Evolutionary conservation across 2,797 vertebrate species (phyloP).

Genomic region (Spheniscus humboldti): DNA sequence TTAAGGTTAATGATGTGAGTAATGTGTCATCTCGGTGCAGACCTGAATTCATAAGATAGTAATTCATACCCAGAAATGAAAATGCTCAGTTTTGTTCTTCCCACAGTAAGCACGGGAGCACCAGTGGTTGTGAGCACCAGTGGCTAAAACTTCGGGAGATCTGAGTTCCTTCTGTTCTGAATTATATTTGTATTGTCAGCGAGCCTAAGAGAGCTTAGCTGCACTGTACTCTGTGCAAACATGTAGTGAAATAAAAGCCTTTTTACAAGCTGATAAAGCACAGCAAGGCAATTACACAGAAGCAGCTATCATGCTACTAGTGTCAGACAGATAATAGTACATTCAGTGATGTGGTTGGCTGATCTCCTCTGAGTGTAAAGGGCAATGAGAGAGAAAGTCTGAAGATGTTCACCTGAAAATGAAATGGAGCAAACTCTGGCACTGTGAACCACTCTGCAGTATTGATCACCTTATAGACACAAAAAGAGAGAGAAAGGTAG

Average conservation of each 20-base stretch:
- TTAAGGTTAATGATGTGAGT: background rate
- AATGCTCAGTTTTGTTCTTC: background rate
- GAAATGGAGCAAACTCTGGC: background rate
- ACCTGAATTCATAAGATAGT: background rate
- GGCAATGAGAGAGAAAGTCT: background rate
- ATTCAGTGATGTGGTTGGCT: background rate
- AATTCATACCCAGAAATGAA: background rate
- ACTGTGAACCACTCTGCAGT: background rate
- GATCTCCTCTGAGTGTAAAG: background rate
- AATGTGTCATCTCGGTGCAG: background rate
- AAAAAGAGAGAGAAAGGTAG: background rate
- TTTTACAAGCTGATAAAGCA: background rate
- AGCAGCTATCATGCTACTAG: background rate
- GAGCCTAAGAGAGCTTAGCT: background rate
- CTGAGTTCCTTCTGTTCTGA: background rate
- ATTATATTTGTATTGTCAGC: background rate
- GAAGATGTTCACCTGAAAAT: background rate
- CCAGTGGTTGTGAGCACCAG: background rate
- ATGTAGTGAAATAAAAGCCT: background rate
- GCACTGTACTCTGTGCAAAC: rapidly evolving
- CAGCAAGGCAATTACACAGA: background rate
- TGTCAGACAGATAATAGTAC: background rate
- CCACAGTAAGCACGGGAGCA: background rate
- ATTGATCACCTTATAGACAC: rapidly evolving
- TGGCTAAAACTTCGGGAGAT: background rate